Conservation (phyloP, 2,113 vertebrate species). For the Lasiurus cinereus region DNA sequence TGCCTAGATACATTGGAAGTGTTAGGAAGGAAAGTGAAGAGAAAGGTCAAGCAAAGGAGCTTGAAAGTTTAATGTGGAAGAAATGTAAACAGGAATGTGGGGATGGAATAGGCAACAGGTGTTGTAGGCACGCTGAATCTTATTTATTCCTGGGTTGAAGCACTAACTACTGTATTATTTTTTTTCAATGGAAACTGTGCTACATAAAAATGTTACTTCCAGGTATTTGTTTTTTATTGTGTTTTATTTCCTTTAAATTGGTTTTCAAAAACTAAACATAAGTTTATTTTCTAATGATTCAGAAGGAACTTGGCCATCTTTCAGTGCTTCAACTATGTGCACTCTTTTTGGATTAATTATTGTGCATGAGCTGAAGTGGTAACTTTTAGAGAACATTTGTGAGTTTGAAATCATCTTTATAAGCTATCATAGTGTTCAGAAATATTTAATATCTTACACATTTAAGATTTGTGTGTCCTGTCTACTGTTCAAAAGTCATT, state of each 20-base stretch:
- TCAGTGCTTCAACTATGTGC: not conserved
- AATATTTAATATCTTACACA: not conserved
- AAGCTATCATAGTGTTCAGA: not conserved
- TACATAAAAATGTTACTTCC: not conserved
- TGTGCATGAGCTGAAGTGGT: not conserved
- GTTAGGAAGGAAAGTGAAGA: not conserved
- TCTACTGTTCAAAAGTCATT: not conserved
- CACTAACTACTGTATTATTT: not conserved
- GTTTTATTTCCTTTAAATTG: slow-evolving; percentile 14
- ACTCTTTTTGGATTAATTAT: not conserved
- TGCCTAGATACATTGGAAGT: not conserved
- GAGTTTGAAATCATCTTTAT: slow-evolving; percentile 26
- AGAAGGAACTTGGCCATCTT: slow-evolving; percentile 34
- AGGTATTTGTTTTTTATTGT: not conserved
- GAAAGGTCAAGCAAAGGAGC: not conserved
- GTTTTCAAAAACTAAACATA: slow-evolving; percentile 24
- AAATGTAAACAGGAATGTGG: slow-evolving; percentile 31
- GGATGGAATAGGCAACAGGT: not conserved
- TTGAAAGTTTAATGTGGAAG: slow-evolving; percentile 26
- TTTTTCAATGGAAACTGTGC: not conserved
- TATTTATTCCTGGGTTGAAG: not conserved
- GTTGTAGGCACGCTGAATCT: not conserved
- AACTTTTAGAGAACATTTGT: slow-evolving; percentile 44
- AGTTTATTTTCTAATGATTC: not conserved
- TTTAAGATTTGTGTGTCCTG: slow-evolving; percentile 34